Percentiles rank a stretch among this genome's conserved stretches.
phyloP scores from a whole-genome alignment of 2,113 vertebrate genomes.

The Sterrhoptilus dennistouni region DNA sequence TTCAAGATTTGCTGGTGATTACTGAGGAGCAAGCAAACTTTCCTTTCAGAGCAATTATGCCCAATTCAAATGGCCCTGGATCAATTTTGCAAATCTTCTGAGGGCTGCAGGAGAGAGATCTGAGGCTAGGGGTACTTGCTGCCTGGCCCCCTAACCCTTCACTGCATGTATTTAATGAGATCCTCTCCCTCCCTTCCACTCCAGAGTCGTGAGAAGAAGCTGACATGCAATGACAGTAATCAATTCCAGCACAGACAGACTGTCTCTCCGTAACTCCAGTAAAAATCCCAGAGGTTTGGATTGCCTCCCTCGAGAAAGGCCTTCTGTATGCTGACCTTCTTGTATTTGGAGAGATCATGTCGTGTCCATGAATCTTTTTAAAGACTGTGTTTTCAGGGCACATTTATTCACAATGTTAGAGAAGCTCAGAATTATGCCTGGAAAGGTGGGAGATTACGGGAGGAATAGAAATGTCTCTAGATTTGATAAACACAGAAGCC shows the following conservation, averaged over 20 bases:
- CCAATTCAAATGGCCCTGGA: constrained; percentile 21
- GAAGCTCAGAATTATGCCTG: neutral
- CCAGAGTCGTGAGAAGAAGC: constrained; percentile 8
- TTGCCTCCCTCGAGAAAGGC: neutral
- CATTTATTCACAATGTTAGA: neutral
- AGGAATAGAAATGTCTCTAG: neutral
- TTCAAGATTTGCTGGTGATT: neutral
- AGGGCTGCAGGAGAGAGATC: neutral
- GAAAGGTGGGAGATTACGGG: neutral
- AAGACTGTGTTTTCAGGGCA: neutral
- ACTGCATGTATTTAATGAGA: constrained; percentile 44
- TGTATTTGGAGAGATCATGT: neutral
- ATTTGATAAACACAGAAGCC: neutral
- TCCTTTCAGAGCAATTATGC: neutral
- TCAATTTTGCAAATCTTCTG: constrained; percentile 26
- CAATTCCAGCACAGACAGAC: constrained; percentile 62
- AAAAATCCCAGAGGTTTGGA: constrained; percentile 52
- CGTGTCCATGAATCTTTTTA: neutral
- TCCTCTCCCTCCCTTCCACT: neutral
- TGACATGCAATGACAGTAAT: constrained; percentile 63
- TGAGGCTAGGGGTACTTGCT: neutral
- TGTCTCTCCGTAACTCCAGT: constrained; percentile 1
- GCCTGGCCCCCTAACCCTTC: neutral
- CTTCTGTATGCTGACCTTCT: constrained; percentile 12
- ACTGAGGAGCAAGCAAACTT: neutral